phyloP scores from a whole-genome alignment of 2,888 invertebrate species.

The Watsonalla binaria region DNA sequence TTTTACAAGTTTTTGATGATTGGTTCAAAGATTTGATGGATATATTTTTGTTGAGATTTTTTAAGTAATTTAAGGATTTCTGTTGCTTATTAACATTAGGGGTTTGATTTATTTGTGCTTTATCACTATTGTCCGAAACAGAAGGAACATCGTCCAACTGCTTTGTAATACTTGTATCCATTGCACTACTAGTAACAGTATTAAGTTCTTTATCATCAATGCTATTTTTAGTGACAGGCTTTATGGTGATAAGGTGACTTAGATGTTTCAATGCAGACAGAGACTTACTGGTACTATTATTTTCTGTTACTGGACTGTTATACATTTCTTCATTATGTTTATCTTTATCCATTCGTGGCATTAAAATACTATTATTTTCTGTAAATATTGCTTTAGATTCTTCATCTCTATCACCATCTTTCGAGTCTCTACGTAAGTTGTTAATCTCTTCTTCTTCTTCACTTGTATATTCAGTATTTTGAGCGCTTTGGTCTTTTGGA shows the following conservation, averaged over 20 bases:
- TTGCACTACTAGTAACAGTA: background rate
- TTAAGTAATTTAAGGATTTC: constrained; percentile 29
- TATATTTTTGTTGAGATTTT: constrained; percentile 40
- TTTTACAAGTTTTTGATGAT: constrained; percentile 13
- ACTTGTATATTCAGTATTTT: too few species aligned
- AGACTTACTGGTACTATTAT: constrained; percentile 17
- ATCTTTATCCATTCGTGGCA: constrained; percentile 4
- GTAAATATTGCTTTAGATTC: constrained; percentile 1
- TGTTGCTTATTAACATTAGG: constrained; percentile 11
- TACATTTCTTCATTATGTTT: constrained; percentile 7
- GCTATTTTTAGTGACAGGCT: constrained; percentile 32
- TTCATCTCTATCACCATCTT: constrained; percentile 4
- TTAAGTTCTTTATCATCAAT: constrained; percentile 6
- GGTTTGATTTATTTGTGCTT: constrained; percentile 4
- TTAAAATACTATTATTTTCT: background rate
- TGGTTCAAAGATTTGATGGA: constrained; percentile 36
- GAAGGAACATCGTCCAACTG: background rate
- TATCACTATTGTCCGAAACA: background rate
- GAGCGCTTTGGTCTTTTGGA: too few species aligned
- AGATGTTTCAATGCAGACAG: constrained; percentile 49
- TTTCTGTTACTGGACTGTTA: background rate
- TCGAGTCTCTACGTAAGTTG: background rate
- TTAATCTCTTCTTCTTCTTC: too few species aligned
- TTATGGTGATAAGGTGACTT: constrained; percentile 51
- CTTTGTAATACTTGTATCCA: background rate